Conservation (phyloP, 30 jellyfish, hydroid and myxozoan genomes). For the Chrysaora quinquecirrha region DNA sequence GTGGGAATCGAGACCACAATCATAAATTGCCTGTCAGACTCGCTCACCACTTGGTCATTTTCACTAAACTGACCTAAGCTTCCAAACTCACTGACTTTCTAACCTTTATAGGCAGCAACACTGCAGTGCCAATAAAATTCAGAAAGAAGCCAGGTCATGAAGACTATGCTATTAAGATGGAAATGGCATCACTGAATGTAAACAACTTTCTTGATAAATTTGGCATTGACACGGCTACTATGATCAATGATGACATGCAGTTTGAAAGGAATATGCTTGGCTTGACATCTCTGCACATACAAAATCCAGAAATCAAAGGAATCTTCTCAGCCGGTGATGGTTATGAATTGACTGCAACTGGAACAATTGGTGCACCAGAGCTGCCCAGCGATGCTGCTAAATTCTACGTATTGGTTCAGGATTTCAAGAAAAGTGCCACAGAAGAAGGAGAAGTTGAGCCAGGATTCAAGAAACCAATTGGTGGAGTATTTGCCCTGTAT, state of each 20-base stretch:
- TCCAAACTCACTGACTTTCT: background rate
- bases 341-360: conserved; percentile 41
- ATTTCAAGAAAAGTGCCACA: background rate
- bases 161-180: conserved; percentile 2
- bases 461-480: conserved; percentile 37
- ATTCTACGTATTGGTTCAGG: conserved; percentile 38
- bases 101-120: conserved; percentile 3
- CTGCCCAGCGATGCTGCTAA: conserved; percentile 42
- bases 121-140: conserved; percentile 10
- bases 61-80: background rate
- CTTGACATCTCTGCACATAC: background rate
- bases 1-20: background rate
- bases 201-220: conserved; percentile 12
- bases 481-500: conserved; percentile 32
- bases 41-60: too few relatives aligned
- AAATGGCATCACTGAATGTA: background rate
- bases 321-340: conserved; percentile 52
- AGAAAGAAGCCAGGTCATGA: conserved; percentile 10
- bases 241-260: conserved; percentile 9
- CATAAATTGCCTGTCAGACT: background rate
- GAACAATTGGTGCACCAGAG: conserved; percentile 38
- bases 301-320: conserved; percentile 32
- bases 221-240: background rate
- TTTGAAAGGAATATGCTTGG: conserved; percentile 22
- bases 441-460: background rate